phyloP scores from a whole-genome alignment of 2,888 invertebrate species.

The Leptinotarsa haldemani region DNA sequence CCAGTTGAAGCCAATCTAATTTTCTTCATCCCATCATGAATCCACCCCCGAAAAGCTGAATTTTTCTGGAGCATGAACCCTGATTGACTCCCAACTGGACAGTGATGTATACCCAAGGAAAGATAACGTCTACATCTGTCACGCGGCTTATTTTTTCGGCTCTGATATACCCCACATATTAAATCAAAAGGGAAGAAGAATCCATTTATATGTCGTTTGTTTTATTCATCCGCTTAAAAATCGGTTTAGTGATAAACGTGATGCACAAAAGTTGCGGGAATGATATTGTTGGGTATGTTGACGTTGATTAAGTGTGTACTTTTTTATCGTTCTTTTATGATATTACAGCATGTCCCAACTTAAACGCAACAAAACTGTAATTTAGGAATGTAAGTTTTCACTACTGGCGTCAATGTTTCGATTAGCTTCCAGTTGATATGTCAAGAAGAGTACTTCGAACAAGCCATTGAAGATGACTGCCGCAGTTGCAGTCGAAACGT shows the following conservation, averaged over 20 bases:
- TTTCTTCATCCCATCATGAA: background rate
- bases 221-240: conserved; percentile 40
- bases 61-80: conserved; percentile 4
- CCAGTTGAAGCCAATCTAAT: background rate
- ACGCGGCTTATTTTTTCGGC: conserved; percentile 53
- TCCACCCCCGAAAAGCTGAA: background rate
- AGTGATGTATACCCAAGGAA: conserved; percentile 58
- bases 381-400: too few species aligned
- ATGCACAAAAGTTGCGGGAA: conserved; percentile 9
- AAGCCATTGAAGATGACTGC: too few species aligned
- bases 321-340: background rate
- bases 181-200: conserved; percentile 52
- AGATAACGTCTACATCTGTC: conserved; percentile 59
- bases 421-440: too few species aligned
- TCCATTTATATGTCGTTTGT: conserved; percentile 48
- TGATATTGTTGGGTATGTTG: background rate
- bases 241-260: conserved; percentile 27
- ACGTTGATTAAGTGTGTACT: conserved; percentile 4
- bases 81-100: conserved; percentile 53
- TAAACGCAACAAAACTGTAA: too few species aligned
- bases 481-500: too few species aligned
- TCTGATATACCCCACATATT: conserved; percentile 52
- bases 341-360: background rate
- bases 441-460: too few species aligned
- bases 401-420: too few species aligned